A percentile compares a stretch with the other conserved stretches of the same genome.
Evolutionary conservation across 92 coral and sea anemone genomes (phyloP).

Genomic region (Epizoanthus ramosus): DNA sequence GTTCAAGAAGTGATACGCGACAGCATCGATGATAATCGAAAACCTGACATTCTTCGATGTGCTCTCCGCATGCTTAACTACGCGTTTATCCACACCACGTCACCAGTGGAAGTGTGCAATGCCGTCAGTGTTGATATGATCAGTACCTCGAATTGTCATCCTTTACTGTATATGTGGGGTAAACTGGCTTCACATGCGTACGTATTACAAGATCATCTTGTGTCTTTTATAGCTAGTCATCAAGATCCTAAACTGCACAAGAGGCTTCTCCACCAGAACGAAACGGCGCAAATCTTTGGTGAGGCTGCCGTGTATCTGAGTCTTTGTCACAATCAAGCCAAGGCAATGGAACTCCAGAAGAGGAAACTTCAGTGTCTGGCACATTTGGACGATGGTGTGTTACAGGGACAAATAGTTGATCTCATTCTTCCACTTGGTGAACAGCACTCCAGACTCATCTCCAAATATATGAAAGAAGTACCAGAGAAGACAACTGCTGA

Average conservation of each 20-base stretch:
- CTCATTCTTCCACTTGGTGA: slow-evolving; percentile 53
- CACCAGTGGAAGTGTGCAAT: slow-evolving; percentile 60
- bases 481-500: neutral
- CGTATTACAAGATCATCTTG: slow-evolving; percentile 62
- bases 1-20: slow-evolving; percentile 89
- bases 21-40: slow-evolving; percentile 34
- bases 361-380: slow-evolving; percentile 53
- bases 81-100: slow-evolving; percentile 60
- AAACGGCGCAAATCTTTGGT: slow-evolving; percentile 54
- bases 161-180: slow-evolving; percentile 68
- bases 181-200: slow-evolving; percentile 66
- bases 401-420: neutral
- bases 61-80: slow-evolving; percentile 66
- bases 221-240: slow-evolving; percentile 17
- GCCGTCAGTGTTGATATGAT: slow-evolving; percentile 42
- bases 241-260: neutral
- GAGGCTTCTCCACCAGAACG: slow-evolving; percentile 49
- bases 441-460: slow-evolving; percentile 59
- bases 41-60: slow-evolving; percentile 48
- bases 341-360: slow-evolving; percentile 65
- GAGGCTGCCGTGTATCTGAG: slow-evolving; percentile 72
- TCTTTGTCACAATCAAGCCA: slow-evolving; percentile 65
- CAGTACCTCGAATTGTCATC: slow-evolving; percentile 48
- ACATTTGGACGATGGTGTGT: neutral
- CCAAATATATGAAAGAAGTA: slow-evolving; percentile 52